A percentile compares a stretch with the other conserved stretches of the same genome.
phyloP scores from a whole-genome alignment of 2,797 vertebrate species.

The Spinus olivaceus region DNA sequence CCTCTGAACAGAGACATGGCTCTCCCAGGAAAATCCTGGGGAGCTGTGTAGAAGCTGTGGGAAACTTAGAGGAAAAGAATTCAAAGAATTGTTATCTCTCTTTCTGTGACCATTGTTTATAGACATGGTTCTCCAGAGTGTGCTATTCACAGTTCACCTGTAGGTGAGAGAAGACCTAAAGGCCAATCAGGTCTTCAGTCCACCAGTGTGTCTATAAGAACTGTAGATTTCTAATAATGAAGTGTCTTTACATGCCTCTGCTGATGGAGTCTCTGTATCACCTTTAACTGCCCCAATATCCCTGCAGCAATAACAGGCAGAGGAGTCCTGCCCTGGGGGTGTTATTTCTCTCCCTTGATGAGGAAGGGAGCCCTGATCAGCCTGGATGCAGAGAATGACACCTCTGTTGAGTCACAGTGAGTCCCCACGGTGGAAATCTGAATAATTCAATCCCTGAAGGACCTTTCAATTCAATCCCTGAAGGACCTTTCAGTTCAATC shows the following conservation, averaged over 20 bases:
- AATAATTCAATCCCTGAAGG: neutral
- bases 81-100: neutral
- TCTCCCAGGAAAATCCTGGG: neutral
- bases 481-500: neutral
- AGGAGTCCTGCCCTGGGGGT: neutral
- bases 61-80: neutral
- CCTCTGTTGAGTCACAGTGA: neutral
- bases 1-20: neutral
- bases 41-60: neutral
- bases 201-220: neutral
- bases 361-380: neutral
- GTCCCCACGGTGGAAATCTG: neutral
- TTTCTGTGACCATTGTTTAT: neutral
- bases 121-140: neutral
- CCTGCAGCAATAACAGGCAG: neutral
- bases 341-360: neutral
- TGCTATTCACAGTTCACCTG: neutral
- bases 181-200: neutral
- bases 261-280: too few species aligned
- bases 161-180: neutral
- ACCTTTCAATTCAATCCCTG: neutral
- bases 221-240: neutral
- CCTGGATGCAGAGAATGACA: neutral
- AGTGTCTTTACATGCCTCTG: too few species aligned
- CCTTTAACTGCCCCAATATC: fast-evolving